Conservation (phyloP, 2,797 vertebrate genomes). For the Scyliorhinus canicula region DNA sequence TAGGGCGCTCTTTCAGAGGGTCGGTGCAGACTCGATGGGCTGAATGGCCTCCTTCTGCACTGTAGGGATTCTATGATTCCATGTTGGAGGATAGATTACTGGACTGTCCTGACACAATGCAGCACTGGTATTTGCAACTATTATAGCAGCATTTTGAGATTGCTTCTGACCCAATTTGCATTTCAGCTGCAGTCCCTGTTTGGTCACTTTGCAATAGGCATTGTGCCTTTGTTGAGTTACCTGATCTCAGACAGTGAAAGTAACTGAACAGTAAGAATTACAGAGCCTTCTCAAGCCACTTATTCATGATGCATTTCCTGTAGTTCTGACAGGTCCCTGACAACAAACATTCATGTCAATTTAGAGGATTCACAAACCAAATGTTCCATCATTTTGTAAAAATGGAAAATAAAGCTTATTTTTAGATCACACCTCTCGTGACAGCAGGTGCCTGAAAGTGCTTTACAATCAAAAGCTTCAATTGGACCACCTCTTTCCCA, state of each 20-base stretch:
- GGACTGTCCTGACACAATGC: too few relatives aligned
- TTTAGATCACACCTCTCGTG: background rate
- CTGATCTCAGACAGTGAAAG: background rate
- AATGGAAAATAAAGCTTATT: background rate
- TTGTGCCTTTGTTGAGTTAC: background rate
- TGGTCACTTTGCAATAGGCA: background rate
- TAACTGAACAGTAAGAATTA: background rate
- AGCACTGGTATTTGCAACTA: too few relatives aligned
- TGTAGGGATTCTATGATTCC: too few relatives aligned
- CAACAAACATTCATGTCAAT: background rate
- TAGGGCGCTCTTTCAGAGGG: too few relatives aligned
- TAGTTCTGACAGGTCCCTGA: background rate
- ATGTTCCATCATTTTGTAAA: background rate
- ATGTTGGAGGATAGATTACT: too few relatives aligned
- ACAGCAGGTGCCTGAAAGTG: background rate
- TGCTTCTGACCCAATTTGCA: too few relatives aligned
- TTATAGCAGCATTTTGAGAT: too few relatives aligned
- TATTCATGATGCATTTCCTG: background rate
- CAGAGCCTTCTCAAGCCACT: background rate
- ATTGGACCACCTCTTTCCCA: background rate
- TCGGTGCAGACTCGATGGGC: too few relatives aligned
- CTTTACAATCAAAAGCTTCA: background rate
- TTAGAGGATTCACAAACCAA: background rate
- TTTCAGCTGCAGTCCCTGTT: background rate
- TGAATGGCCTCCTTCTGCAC: too few relatives aligned